Evolutionary conservation across 2,888 invertebrate genomes (phyloP), one percentile per base, ranked within the genome.

Genomic region (Drosophila anomalata): DNA sequence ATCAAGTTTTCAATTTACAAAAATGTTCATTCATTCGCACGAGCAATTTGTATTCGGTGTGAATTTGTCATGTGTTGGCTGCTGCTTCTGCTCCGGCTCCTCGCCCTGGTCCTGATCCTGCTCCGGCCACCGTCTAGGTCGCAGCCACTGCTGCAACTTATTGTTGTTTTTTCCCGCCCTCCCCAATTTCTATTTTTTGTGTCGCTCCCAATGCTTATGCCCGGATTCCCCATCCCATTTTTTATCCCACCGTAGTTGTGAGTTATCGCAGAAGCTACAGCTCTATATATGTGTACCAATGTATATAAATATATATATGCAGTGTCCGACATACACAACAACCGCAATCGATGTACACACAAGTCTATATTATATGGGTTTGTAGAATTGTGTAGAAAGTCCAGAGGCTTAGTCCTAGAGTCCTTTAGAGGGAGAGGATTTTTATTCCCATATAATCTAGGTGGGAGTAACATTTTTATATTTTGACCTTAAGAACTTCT

Each of bases 1-100:
- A 89, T 89, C 89, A 89, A 89, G 88, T 82, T 89, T 89, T 89
- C 86, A 89, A 88, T 88, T 89, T 89, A 82, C 77, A 88, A 82
- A 81, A 80, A 85, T 83, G 88, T 74, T 79, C 89, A 83, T 87
- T 82, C 81, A 80, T 78, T 88, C 81, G 86, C 82, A 77, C 80
- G 79, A 88, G 70, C 80, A 84, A 88, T 88, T 78, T 89, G 89
- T 82, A 86, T 88, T 88, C 77, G 78, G 89, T 82, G 87, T 89
- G 85, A 85, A 89, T 85, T 85, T 89, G 84, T 85, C 89, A 89
- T 85, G 88, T 85, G 84, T 67, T 76, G 58, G 46, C 44, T 57
- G 46, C 44, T 57, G 29, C 52, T 69, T 44, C 59, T 47, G 52
- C 58, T 58, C 55, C 46, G 44, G 47, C 24, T 46, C 48, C 14